A percentile compares a stretch with the other conserved stretches of the same genome.
phyloP scores from a whole-genome alignment of 1,140 invertebrate genomes.

The Anoplolepis gracilipes region DNA sequence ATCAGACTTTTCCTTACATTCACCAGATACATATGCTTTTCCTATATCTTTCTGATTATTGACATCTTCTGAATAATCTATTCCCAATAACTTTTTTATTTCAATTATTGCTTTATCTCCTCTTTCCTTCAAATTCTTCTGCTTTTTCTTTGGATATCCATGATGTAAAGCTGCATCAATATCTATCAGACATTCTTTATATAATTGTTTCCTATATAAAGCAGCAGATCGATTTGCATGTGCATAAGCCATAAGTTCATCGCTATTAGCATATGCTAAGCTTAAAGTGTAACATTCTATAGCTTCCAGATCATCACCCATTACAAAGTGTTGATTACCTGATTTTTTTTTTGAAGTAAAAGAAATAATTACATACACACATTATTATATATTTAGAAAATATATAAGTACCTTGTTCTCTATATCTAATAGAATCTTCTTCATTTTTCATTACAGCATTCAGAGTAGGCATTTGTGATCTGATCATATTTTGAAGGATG shows the following conservation, averaged over 20 bases:
- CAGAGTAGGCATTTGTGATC: constrained; percentile 78
- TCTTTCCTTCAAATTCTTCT: constrained; percentile 79
- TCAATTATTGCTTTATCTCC: constrained; percentile 78
- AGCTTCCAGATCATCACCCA: constrained; percentile 82
- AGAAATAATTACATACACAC: constrained; percentile 1
- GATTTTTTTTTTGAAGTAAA: constrained; percentile 16
- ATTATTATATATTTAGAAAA: background rate
- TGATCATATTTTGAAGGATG: constrained; percentile 82
- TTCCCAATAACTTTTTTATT: constrained; percentile 73
- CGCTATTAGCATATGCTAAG: constrained; percentile 80
- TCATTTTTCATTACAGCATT: constrained; percentile 79
- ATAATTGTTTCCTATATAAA: constrained; percentile 83
- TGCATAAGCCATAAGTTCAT: constrained; percentile 81
- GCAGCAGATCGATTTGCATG: constrained; percentile 85
- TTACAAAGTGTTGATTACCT: constrained; percentile 84
- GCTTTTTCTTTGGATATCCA: constrained; percentile 83
- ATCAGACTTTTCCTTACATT: background rate
- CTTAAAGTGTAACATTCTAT: constrained; percentile 83
- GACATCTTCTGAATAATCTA: constrained; percentile 26
- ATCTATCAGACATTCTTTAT: constrained; percentile 84
- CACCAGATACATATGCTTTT: background rate
- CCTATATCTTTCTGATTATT: constrained; percentile 24
- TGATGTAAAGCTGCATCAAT: constrained; percentile 82
- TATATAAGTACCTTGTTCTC: constrained; percentile 81
- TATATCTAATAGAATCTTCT: constrained; percentile 78